phyloP scores from a whole-genome alignment of 2,797 vertebrate genomes.

The Erethizon dorsatum region DNA sequence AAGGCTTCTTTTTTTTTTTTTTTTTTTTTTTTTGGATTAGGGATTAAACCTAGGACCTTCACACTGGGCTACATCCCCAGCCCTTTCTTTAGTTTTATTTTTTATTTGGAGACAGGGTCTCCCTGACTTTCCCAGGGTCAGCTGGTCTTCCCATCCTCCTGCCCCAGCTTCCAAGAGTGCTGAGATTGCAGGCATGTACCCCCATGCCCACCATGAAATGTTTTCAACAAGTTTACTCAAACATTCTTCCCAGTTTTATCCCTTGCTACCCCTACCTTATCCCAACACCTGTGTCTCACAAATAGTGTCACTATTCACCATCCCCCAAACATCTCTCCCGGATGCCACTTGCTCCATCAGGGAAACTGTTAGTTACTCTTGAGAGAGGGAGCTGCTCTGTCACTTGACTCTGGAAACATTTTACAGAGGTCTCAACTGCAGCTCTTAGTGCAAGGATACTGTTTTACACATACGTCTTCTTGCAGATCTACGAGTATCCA shows the following conservation, averaged over 20 bases:
- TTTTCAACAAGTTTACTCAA: not conserved
- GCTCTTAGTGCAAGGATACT: not conserved
- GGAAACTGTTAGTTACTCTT: not conserved
- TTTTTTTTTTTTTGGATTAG: not conserved
- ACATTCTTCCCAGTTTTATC: not conserved
- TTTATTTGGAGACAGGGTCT: not conserved
- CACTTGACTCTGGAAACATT: slow-evolving; percentile 33
- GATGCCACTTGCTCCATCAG: not conserved
- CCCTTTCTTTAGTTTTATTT: not conserved
- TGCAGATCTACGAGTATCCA: not conserved
- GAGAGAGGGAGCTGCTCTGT: not conserved
- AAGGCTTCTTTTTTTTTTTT: not conserved
- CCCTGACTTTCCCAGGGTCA: not conserved
- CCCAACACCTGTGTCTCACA: not conserved
- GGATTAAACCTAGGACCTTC: not conserved
- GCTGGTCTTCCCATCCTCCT: not conserved
- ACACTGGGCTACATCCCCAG: not conserved
- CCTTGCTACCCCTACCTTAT: not conserved
- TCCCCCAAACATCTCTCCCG: not conserved
- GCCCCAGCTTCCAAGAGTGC: not conserved
- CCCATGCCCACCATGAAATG: not conserved
- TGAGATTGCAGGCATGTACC: not conserved
- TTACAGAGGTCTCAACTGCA: not conserved
- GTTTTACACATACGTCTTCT: not conserved
- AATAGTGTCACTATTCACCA: not conserved